A percentile compares a stretch with the other conserved stretches of the same genome.
Evolutionary conservation across 2,888 invertebrate species (phyloP).

Genomic region (Tetheella fluctuosa): DNA sequence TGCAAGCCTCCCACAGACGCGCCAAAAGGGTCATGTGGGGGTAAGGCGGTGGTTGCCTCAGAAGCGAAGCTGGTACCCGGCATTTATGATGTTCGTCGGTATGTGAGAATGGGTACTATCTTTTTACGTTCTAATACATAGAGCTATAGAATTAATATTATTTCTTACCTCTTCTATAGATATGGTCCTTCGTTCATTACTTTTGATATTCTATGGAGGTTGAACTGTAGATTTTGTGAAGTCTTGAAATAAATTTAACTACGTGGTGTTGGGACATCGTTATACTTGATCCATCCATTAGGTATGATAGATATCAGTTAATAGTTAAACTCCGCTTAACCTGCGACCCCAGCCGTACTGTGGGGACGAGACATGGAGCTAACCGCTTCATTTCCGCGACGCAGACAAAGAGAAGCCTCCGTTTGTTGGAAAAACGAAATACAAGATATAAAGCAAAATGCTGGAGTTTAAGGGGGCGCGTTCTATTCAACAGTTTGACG

Average conservation of each 20-base stretch:
- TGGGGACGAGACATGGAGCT: not conserved
- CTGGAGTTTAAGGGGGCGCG: not conserved
- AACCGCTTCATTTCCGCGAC: constrained; percentile 8
- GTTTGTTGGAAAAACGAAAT: not conserved
- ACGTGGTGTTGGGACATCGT: too few relatives aligned
- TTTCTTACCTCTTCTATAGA: too few relatives aligned
- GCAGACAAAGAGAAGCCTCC: constrained; percentile 4
- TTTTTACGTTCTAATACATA: not conserved
- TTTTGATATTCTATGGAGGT: too few relatives aligned
- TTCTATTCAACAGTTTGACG: not conserved
- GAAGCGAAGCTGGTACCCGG: not conserved
- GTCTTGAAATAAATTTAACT: too few relatives aligned
- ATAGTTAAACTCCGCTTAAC: too few relatives aligned
- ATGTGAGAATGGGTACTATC: not conserved
- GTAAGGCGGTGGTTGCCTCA: not conserved
- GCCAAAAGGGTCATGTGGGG: not conserved
- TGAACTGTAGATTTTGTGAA: too few relatives aligned
- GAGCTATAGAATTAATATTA: too few relatives aligned
- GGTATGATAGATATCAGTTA: too few relatives aligned
- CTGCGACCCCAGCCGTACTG: not conserved
- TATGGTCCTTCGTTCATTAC: too few relatives aligned
- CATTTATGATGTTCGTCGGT: not conserved
- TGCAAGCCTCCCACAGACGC: not conserved
- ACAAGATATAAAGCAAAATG: constrained; percentile 6
- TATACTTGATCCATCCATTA: too few relatives aligned